Conservation (phyloP, 2,113 vertebrate species). For the Tringa solitaria region DNA sequence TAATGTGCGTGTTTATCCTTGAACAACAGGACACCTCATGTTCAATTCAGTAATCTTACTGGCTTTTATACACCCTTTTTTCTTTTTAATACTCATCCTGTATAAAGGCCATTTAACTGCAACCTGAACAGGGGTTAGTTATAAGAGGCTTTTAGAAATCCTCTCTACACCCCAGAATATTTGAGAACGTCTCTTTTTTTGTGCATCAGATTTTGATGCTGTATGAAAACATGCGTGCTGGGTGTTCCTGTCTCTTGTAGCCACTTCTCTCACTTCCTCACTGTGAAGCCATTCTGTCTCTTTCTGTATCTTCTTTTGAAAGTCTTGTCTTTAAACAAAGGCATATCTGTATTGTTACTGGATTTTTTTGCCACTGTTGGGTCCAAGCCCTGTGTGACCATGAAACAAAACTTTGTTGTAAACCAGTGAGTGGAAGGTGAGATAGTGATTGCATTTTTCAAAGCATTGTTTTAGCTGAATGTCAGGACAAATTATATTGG, state of each 20-base stretch:
- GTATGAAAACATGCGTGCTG: background rate
- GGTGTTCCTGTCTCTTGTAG: background rate
- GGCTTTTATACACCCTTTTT: background rate
- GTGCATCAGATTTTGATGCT: background rate
- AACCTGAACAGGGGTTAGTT: background rate
- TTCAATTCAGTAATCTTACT: constrained; percentile 9
- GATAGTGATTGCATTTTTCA: constrained; percentile 15
- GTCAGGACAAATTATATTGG: background rate
- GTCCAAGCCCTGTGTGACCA: constrained; percentile 7
- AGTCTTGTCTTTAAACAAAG: constrained; percentile 10
- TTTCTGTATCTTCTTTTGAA: background rate
- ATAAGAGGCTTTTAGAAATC: background rate
- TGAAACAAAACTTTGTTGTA: background rate
- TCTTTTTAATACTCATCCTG: background rate
- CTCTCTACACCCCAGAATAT: background rate
- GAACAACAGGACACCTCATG: background rate
- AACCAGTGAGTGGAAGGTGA: constrained; percentile 37
- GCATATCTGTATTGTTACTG: background rate
- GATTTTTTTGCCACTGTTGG: constrained; percentile 27
- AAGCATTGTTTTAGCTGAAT: background rate
- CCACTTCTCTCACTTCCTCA: background rate
- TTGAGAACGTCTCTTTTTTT: background rate
- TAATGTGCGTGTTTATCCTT: background rate
- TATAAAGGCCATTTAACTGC: background rate
- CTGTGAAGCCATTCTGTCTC: background rate